Evolutionary conservation across 2,797 vertebrate genomes (phyloP), one percentile per base, ranked within the genome.

Genomic region (Coranthus polyacanthus): DNA sequence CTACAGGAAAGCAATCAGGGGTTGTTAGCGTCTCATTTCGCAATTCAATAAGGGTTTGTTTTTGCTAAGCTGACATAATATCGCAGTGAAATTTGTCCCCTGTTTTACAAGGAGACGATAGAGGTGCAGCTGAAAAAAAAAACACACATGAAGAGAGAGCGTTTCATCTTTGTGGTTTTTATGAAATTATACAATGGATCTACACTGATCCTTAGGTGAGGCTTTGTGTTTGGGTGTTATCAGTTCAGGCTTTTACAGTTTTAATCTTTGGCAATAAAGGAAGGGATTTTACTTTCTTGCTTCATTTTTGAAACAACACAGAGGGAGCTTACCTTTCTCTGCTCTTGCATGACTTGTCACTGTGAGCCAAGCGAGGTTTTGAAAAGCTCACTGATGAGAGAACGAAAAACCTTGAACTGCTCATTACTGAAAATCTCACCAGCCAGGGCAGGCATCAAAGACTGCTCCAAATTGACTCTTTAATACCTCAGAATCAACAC

Each of bases 341-440:
- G 53, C 67, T 65, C 17, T 63, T 61, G 47, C 44, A 55, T 3
- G 20, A 61, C 77, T 56, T 75, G 60, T 88, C 61, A 80, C 41
- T 16, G 49, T 46, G 59, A 87, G 68, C 54, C 58, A 59, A 67
- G 50, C 12, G 24, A 52, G 60, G 4, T 47, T 86, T 84, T 80
- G 50, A 62, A 56, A 65, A 68, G 60, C 63, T 62, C 44, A 17
- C 57, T 71, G 83, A 79, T 79, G 71, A 81, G 65, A 72, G 58
- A 72, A 29, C 0, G 42, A 41, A 84, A 73, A 74, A 43, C 53
- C 67, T 75, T 72, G 88, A 88, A 76, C 72, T 81, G 36, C 81
- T 89, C 78, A 87, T 90, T 88, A 90, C 72, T 38, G 78, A 57
- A 21, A 76, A 72, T 75, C 75, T 79, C 49, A 17, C 43, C 69